phyloP scores from a whole-genome alignment of 2,113 vertebrate genomes.

The Epinephelus lanceolatus region DNA sequence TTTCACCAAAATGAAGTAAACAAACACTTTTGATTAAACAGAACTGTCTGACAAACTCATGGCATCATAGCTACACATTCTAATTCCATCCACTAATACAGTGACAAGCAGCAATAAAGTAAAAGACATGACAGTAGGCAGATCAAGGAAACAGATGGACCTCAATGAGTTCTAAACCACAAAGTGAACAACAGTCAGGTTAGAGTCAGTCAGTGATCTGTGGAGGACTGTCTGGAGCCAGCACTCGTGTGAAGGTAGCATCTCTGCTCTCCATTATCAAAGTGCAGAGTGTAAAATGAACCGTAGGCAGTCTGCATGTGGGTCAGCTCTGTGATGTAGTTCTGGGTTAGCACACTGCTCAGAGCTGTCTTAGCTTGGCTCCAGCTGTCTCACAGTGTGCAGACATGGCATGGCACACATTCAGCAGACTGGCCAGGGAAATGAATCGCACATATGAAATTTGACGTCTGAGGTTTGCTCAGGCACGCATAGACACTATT shows the following conservation, averaged over 20 bases:
- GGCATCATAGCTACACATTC: background rate
- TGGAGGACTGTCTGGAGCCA: background rate
- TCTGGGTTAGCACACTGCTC: slow-evolving; percentile 39
- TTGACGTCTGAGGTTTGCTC: background rate
- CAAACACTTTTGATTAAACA: background rate
- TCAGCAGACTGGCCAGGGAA: background rate
- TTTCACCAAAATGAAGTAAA: background rate
- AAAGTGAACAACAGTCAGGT: slow-evolving; percentile 4
- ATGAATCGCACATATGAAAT: background rate
- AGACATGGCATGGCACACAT: slow-evolving; percentile 11
- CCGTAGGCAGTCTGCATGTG: slow-evolving; percentile 56
- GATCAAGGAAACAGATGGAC: slow-evolving; percentile 18
- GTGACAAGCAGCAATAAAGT: background rate
- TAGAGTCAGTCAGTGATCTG: background rate
- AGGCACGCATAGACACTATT: background rate
- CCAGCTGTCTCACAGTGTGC: slow-evolving; percentile 36
- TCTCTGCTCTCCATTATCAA: background rate
- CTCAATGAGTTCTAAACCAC: background rate
- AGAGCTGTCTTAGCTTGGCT: slow-evolving; percentile 14
- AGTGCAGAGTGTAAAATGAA: slow-evolving; percentile 34
- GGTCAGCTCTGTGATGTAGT: slow-evolving; percentile 57
- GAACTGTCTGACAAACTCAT: background rate
- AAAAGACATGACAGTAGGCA: background rate
- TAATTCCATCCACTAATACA: background rate
- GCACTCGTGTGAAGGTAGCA: background rate